Conservation (phyloP, 2,888 invertebrate species). For the Eurytoma californica region DNA sequence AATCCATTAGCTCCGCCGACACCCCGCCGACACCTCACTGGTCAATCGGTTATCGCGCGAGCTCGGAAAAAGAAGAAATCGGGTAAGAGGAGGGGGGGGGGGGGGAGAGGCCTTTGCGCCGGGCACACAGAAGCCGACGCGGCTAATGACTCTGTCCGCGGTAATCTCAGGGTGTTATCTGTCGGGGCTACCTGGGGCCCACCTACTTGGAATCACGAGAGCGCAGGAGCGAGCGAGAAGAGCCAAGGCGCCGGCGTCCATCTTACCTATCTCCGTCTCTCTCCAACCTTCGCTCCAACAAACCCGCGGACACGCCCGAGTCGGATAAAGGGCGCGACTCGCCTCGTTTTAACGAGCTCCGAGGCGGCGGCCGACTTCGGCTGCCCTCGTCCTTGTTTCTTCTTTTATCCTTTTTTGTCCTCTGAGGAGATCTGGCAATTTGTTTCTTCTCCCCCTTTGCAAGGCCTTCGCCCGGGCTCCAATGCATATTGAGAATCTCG, state of each 20-base stretch:
- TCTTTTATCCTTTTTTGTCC: not conserved
- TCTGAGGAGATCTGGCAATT: not conserved
- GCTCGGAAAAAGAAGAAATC: conserved; percentile 60
- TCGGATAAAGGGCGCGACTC: conserved; percentile 50
- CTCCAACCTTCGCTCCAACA: not conserved
- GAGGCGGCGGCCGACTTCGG: conserved; percentile 22
- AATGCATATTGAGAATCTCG: not conserved
- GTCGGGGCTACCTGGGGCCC: conserved; percentile 75
- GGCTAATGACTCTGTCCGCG: conserved; percentile 75
- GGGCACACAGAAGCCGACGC: conserved; percentile 74
- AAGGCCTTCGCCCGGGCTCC: not conserved
- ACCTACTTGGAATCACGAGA: conserved; percentile 74
- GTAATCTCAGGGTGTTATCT: conserved; percentile 75
- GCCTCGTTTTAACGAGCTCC: conserved; percentile 53
- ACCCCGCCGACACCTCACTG: too few species aligned
- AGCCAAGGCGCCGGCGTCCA: conserved; percentile 48
- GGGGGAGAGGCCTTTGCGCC: not conserved
- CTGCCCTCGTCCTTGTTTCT: not conserved
- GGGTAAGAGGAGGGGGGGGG: conserved; percentile 44
- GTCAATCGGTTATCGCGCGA: too few species aligned
- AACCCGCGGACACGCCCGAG: conserved; percentile 44
- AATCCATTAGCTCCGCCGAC: too few species aligned
- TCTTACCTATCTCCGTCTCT: conserved; percentile 19
- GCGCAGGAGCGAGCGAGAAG: conserved; percentile 1
- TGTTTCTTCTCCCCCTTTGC: conserved; percentile 15